These are phyloP conservation scores for Folsomia candida DNA, from an alignment of 2,888 invertebrate species.

Conservation along the genomic window DNA sequence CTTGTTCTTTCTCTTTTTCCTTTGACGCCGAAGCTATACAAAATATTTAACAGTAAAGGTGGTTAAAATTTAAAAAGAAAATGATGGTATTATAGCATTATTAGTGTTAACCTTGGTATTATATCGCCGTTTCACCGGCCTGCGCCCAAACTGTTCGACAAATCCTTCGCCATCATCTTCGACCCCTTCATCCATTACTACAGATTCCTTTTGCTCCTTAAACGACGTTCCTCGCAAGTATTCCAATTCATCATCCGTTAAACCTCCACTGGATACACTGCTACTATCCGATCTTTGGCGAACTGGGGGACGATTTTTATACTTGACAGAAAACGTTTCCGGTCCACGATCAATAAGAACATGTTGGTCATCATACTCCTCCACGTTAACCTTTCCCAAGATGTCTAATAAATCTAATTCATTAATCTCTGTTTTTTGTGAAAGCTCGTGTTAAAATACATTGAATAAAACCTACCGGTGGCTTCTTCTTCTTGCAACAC, in stretches of 20 bases:
- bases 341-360: conserved; percentile 32
- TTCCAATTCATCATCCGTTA: conserved; percentile 35
- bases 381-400: too few relatives aligned
- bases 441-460: too few relatives aligned
- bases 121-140: neutral
- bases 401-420: too few relatives aligned
- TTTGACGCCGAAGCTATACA: neutral
- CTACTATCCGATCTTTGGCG: conserved; percentile 34
- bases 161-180: neutral
- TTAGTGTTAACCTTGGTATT: neutral
- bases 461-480: conserved; percentile 25
- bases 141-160: neutral
- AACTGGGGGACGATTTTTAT: conserved; percentile 13
- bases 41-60: too few relatives aligned
- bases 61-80: too few relatives aligned
- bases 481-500: conserved; percentile 37
- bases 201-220: neutral
- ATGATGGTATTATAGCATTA: too few relatives aligned
- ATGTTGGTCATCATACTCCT: conserved; percentile 4
- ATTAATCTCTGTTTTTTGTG: too few relatives aligned
- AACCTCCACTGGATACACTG: conserved; percentile 36
- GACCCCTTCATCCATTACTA: conserved; percentile 1
- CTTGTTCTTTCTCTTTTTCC: conserved; percentile 23
- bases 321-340: conserved; percentile 30
- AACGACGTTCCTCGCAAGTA: conserved; percentile 15